phyloP scores from a whole-genome alignment of 2,797 vertebrate species.

The Vespertilio murinus region DNA sequence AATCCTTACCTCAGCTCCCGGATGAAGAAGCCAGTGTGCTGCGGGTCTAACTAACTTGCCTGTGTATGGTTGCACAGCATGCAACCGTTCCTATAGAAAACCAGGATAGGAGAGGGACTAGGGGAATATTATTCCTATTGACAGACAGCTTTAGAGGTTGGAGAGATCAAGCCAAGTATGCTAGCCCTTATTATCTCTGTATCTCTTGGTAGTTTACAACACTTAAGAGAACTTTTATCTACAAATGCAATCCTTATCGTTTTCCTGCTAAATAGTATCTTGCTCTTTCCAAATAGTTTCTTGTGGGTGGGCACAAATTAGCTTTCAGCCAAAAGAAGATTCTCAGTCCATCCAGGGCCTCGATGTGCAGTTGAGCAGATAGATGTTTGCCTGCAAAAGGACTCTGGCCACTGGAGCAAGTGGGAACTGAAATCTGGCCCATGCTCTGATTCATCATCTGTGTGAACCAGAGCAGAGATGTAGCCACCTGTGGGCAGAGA shows the following conservation, averaged over 20 bases:
- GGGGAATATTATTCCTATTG: background rate
- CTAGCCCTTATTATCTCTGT: background rate
- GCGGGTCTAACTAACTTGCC: background rate
- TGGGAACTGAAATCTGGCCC: background rate
- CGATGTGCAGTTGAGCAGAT: background rate
- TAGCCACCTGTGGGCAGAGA: background rate
- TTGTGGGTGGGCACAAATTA: background rate
- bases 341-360: background rate
- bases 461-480: background rate
- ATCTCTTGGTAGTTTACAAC: background rate
- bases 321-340: slow-evolving; percentile 46
- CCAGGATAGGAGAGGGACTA: background rate
- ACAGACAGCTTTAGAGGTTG: slow-evolving; percentile 27
- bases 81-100: background rate
- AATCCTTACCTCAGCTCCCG: background rate
- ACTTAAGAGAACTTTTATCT: slow-evolving; percentile 30
- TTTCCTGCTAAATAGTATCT: background rate
- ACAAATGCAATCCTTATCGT: background rate
- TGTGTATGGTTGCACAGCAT: background rate
- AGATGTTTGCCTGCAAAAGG: background rate
- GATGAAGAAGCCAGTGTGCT: background rate
- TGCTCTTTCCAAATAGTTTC: background rate
- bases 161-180: background rate
- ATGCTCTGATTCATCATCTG: background rate
- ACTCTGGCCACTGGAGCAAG: background rate